A percentile compares a stretch with the other conserved stretches of the same genome.
Conservation (phyloP, 2,797 vertebrate species). For the Lagothrix lagotricha region DNA sequence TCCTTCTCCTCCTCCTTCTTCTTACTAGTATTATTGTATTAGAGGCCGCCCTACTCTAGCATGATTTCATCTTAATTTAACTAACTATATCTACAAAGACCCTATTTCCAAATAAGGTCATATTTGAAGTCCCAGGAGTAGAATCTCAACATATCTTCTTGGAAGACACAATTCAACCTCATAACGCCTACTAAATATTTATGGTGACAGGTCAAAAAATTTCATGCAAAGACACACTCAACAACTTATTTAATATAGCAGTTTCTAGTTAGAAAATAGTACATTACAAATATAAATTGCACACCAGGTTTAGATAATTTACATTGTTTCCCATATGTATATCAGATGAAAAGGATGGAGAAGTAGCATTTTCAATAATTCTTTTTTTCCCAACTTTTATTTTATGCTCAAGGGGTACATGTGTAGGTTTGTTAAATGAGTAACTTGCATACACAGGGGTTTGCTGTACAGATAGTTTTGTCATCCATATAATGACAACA, state of each 20-base stretch:
- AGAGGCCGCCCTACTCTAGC: neutral
- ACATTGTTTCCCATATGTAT: neutral
- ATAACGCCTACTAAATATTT: neutral
- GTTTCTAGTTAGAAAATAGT: neutral
- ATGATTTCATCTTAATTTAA: neutral
- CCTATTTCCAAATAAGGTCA: neutral
- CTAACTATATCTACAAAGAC: neutral
- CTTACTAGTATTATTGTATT: neutral
- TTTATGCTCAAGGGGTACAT: no score
- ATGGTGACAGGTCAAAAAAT: neutral
- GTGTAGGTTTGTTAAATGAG: no score
- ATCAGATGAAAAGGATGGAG: neutral
- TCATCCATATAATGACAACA: no score
- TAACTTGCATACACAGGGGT: no score
- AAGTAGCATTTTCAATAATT: slow-evolving; percentile 6
- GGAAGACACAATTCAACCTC: neutral
- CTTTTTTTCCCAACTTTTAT: neutral
- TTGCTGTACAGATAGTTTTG: no score
- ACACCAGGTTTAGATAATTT: neutral
- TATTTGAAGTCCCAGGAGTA: neutral
- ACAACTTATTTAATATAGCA: neutral
- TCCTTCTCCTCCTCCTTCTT: no score
- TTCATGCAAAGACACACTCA: neutral
- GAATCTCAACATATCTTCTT: neutral
- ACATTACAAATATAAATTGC: neutral